Evolutionary conservation across 1,140 invertebrate species (phyloP).

Genomic region (Trachymyrmex septentrionalis): DNA sequence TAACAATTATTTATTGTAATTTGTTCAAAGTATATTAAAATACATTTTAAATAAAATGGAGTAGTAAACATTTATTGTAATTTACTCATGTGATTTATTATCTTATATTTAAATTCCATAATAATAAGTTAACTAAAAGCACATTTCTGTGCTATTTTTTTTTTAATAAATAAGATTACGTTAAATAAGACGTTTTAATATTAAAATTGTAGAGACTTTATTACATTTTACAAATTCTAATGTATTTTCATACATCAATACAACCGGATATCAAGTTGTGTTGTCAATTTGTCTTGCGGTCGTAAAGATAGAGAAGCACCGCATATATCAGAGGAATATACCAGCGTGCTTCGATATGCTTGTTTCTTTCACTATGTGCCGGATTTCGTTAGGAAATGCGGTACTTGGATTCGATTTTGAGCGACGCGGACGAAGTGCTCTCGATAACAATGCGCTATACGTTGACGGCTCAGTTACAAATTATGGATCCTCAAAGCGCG

Average conservation of each 20-base stretch:
- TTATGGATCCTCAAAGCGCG: slow-evolving; percentile 54
- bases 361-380: neutral
- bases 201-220: neutral
- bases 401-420: slow-evolving; percentile 14
- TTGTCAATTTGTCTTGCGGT: neutral
- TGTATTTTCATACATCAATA: neutral
- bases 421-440: neutral
- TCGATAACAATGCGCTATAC: slow-evolving; percentile 53
- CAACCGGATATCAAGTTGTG: neutral
- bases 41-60: neutral
- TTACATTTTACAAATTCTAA: neutral
- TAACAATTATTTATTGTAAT: neutral
- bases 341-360: slow-evolving; percentile 5
- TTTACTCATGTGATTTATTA: neutral
- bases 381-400: slow-evolving; percentile 6
- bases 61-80: neutral
- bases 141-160: neutral
- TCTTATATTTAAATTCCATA: neutral
- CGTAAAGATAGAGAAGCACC: slow-evolving; percentile 16
- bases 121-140: neutral
- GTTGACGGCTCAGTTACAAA: slow-evolving; percentile 57
- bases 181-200: too few relatives aligned
- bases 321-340: slow-evolving; percentile 15
- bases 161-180: neutral
- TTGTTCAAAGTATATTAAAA: neutral